Evolutionary conservation across 2,797 vertebrate species (phyloP), one percentile per base, ranked within the genome.

Genomic region (Melanotaenia trifasciata): DNA sequence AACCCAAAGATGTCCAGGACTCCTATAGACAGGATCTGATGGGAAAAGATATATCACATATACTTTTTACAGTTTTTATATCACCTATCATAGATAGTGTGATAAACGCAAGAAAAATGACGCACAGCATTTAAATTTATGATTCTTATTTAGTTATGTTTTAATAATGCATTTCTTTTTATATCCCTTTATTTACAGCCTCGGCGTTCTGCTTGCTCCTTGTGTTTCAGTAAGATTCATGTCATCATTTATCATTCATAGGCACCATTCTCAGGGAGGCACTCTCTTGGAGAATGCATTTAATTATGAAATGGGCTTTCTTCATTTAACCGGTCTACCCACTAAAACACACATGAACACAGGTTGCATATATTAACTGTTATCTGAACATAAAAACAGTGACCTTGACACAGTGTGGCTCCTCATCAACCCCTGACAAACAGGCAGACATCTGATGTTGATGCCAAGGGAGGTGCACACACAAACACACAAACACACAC

Each of bases 1-100:
- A 99, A 99, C 4, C 98, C 98, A 85, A 99, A 99, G 88, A 99
- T 99, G 93, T 99, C 98, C 85, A 99, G 94, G 59, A 99, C 98
- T n/a, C 98, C 97, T 47, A 99, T 99, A 56, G 98, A 99, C 45
- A 99, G 94, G 83, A 96, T 96, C 98, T 99, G 88, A 28, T 8
- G 20, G 7, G 8, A 22, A 26, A 72, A 63, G 20, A 70, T 0
- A 66, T 16, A 43, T 26, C 8, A 58, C 2, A 36, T 22, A 28
- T 28, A 43, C 7, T 16, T n/a, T 50, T 24, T 4, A 8, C 12
- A 16, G 43, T 64, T 36, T n/a, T 8, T 50, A 45, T 45, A 53
- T 12, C 9, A 13, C n/a, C 50, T 10, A 22, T 51, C 33, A 0
- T 30, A 22, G 6, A 22, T 0, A 47, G 28, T 11, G 0, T 5